Evolutionary conservation across 1,140 invertebrate genomes (phyloP).

Genomic region (Psix sp.): DNA sequence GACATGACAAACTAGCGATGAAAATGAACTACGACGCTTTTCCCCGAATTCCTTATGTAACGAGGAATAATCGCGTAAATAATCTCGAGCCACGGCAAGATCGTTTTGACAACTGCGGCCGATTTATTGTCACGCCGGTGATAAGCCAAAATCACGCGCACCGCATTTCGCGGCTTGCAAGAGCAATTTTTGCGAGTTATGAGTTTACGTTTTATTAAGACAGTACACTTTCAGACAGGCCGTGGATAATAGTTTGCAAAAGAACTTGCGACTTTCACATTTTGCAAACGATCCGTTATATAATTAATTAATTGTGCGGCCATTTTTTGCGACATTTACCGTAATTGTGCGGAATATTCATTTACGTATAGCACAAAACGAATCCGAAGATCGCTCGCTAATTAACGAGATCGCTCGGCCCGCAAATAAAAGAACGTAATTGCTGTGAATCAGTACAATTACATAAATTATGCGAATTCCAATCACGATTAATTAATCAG

Average conservation of each 20-base stretch:
- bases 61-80: constrained; percentile 25
- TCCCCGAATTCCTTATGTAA: constrained; percentile 22
- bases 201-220: constrained; percentile 17
- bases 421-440: constrained; percentile 5
- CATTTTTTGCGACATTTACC: constrained; percentile 13
- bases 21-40: constrained; percentile 17
- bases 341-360: constrained; percentile 12
- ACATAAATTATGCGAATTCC: constrained; percentile 32
- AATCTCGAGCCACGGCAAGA: constrained; percentile 16
- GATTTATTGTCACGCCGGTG: constrained; percentile 25
- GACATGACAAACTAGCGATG: constrained; percentile 20
- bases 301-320: constrained; percentile 37
- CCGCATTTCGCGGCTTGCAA: constrained; percentile 4
- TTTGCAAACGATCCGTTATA: constrained; percentile 28
- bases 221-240: constrained; percentile 14
- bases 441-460: constrained; percentile 12
- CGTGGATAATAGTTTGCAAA: constrained; percentile 41
- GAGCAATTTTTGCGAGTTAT: constrained; percentile 15
- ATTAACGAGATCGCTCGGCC: constrained; percentile 31
- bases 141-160: constrained; percentile 11
- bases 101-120: constrained; percentile 13
- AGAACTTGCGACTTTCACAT: constrained; percentile 36
- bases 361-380: constrained; percentile 1
- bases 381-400: constrained; percentile 13
- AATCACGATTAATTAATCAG: constrained; percentile 1